A percentile compares a stretch with the other conserved stretches of the same genome.
Conservation (phyloP, 2,797 vertebrate genomes). For the Corythornis leucogaster region DNA sequence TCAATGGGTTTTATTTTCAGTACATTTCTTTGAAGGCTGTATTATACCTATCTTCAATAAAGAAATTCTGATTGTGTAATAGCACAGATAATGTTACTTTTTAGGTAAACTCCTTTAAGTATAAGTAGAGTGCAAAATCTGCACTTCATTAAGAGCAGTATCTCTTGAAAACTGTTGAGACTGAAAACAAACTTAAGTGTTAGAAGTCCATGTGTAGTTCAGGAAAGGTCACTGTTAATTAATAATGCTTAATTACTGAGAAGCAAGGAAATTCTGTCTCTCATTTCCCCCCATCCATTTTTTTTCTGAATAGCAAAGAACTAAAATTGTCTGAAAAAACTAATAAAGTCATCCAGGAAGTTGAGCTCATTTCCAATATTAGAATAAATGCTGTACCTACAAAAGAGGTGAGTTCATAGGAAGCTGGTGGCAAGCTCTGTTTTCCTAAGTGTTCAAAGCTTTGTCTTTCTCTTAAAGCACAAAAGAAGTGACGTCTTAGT, state of each 20-base stretch:
- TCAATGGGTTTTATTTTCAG: background rate
- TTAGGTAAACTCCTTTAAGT: background rate
- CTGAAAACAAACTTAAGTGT: background rate
- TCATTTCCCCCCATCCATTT: background rate
- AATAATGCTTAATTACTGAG: background rate
- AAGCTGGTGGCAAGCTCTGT: slow-evolving; percentile 17
- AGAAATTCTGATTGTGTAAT: background rate
- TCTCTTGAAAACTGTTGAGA: background rate
- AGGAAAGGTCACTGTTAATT: background rate
- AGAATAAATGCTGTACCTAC: slow-evolving; percentile 43
- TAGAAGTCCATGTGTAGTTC: background rate
- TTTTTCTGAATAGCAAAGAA: slow-evolving; percentile 8
- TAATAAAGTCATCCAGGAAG: slow-evolving; percentile 63
- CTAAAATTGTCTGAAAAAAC: background rate
- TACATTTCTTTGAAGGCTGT: background rate
- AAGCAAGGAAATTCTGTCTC: background rate
- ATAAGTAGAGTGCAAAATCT: background rate
- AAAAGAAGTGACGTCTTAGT: background rate
- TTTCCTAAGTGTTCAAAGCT: slow-evolving; percentile 40
- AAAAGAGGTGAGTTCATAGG: slow-evolving; percentile 69
- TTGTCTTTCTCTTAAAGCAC: slow-evolving; percentile 23
- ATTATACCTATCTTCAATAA: background rate
- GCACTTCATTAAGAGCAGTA: background rate
- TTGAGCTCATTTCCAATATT: slow-evolving; percentile 54
- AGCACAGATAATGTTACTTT: background rate